These are phyloP conservation scores for Glyptemys insculpta DNA, from an alignment of 2,797 vertebrate genomes.

Conservation along the genomic window DNA sequence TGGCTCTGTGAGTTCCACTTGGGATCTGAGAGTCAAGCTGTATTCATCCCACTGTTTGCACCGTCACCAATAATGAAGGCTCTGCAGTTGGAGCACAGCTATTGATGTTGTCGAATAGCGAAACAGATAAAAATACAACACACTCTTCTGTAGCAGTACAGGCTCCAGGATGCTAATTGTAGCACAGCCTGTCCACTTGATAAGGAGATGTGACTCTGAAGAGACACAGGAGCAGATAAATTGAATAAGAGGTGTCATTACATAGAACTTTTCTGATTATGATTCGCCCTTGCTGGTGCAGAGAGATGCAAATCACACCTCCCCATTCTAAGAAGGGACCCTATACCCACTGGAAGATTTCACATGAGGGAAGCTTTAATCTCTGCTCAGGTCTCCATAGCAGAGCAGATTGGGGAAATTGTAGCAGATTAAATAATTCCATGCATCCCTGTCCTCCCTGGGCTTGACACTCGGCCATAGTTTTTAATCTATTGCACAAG, in stretches of 20 bases:
- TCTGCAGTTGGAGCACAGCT: slow-evolving; percentile 12
- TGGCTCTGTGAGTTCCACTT: slow-evolving; percentile 21
- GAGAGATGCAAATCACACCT: neutral
- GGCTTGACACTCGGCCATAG: neutral
- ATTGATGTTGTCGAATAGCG: neutral
- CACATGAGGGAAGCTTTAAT: neutral
- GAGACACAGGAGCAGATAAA: neutral
- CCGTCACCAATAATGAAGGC: neutral
- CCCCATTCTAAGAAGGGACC: neutral
- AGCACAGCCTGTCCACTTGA: neutral
- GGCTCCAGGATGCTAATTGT: slow-evolving; percentile 24
- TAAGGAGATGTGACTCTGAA: neutral
- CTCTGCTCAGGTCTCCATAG: neutral
- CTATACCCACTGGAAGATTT: neutral
- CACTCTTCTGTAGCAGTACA: slow-evolving; percentile 41
- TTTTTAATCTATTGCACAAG: neutral
- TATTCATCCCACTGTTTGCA: neutral
- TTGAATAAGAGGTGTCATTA: neutral
- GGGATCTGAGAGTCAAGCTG: neutral
- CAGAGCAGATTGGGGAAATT: neutral
- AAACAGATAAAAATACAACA: slow-evolving; percentile 50
- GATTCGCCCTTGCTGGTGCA: neutral
- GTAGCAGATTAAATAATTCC: neutral
- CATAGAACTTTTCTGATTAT: neutral
- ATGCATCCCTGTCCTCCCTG: neutral